A percentile compares a stretch with the other conserved stretches of the same genome.
These are phyloP conservation scores for Eristalis tenax DNA, from an alignment of 2,888 invertebrate genomes.

Conservation along the genomic window DNA sequence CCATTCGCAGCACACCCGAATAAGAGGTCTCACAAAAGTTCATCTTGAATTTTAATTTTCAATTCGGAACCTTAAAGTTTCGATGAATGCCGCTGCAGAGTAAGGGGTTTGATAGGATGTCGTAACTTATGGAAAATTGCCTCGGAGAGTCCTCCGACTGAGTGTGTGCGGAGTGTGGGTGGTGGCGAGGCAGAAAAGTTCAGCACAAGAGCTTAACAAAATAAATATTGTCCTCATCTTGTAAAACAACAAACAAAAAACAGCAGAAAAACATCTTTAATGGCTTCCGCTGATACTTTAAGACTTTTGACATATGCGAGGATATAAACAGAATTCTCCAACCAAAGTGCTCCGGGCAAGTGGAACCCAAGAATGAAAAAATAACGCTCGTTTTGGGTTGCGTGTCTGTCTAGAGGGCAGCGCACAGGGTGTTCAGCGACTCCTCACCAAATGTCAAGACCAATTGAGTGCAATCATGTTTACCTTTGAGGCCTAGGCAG, in stretches of 20 bases:
- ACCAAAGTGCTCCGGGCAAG: not conserved
- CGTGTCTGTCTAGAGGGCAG: too few relatives aligned
- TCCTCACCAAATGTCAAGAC: not conserved
- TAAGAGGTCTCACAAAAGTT: not conserved
- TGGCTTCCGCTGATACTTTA: not conserved
- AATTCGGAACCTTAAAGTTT: slow-evolving; percentile 10
- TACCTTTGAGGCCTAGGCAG: slow-evolving; percentile 13
- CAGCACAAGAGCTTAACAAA: not conserved
- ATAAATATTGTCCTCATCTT: not conserved
- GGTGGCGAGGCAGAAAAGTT: not conserved
- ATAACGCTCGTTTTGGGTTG: not conserved
- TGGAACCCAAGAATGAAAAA: not conserved
- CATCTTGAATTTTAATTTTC: not conserved
- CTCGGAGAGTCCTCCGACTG: not conserved
- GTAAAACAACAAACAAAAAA: not conserved
- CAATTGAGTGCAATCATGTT: slow-evolving; percentile 58
- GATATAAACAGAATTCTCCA: not conserved
- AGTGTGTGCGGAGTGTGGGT: not conserved
- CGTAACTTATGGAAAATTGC: not conserved
- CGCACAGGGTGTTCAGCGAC: not conserved
- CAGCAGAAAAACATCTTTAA: not conserved
- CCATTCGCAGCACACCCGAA: not conserved
- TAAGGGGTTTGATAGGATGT: not conserved
- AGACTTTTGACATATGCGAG: slow-evolving; percentile 1
- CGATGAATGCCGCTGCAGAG: not conserved